Conservation (phyloP, 2,113 vertebrate genomes). For the Platichthys flesus region DNA sequence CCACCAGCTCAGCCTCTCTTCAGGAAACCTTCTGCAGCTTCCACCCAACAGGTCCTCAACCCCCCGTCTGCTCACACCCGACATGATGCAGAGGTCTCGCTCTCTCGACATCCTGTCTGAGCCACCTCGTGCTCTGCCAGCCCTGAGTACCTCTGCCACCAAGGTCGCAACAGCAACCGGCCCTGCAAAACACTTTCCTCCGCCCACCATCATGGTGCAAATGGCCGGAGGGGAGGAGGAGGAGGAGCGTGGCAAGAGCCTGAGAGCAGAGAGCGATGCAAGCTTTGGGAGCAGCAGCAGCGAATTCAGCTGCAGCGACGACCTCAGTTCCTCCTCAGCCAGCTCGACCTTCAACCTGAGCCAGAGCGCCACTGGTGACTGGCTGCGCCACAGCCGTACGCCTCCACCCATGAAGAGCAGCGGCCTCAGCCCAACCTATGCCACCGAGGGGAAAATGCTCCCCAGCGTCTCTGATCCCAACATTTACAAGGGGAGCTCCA, state of each 20-base stretch:
- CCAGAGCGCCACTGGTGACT: rapidly evolving
- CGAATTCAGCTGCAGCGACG: conserved; percentile 60
- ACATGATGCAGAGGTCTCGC: conserved; percentile 46
- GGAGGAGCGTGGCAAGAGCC: neutral
- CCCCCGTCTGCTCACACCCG: neutral
- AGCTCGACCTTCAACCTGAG: conserved; percentile 44
- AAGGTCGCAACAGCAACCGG: rapidly evolving
- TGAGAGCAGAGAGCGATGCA: neutral
- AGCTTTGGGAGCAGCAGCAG: conserved; percentile 56
- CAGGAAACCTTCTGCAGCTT: conserved; percentile 48
- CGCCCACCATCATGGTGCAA: conserved; percentile 66
- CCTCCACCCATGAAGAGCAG: neutral
- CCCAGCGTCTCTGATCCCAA: conserved; percentile 49
- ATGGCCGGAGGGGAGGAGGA: conserved; percentile 21
- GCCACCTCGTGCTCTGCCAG: neutral
- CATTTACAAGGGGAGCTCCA: conserved; percentile 29
- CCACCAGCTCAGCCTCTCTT: conserved; percentile 64
- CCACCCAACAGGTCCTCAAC: neutral
- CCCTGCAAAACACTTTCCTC: neutral
- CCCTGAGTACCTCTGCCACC: neutral
- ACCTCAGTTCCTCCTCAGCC: conserved; percentile 36
- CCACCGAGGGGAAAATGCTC: neutral
- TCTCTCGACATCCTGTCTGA: conserved; percentile 47
- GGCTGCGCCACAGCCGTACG: conserved; percentile 13
- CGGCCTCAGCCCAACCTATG: conserved; percentile 53